A percentile compares a stretch with the other conserved stretches of the same genome.
Evolutionary conservation across 1,140 invertebrate species (phyloP).

Genomic region (Phocides pigmalion): DNA sequence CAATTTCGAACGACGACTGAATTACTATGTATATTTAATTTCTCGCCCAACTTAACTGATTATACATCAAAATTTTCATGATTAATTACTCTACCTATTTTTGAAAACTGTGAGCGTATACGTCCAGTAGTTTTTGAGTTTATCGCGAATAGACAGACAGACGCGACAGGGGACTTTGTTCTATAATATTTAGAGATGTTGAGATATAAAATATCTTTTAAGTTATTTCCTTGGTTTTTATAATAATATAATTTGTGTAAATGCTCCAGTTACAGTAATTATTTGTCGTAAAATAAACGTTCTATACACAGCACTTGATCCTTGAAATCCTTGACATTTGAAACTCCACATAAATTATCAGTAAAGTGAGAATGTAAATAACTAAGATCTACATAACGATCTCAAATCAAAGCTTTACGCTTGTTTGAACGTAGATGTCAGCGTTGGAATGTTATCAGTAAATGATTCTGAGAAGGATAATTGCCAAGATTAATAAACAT

Average conservation of each 20-base stretch:
- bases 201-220: no score
- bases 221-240: background rate
- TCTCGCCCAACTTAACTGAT: no score
- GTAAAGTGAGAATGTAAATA: constrained; percentile 35
- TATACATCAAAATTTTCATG: no score
- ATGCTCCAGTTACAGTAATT: constrained; percentile 24
- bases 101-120: no score
- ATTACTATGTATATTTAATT: no score
- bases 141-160: no score
- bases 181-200: no score
- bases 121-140: no score
- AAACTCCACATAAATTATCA: constrained; percentile 32
- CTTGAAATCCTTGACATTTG: constrained; percentile 52
- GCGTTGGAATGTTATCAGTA: constrained; percentile 11
- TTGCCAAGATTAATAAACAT: no score
- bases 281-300: background rate
- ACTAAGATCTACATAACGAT: constrained; percentile 1
- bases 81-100: no score
- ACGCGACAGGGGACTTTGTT: no score
- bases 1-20: no score
- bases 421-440: background rate
- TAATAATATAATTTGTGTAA: constrained; percentile 6
- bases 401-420: background rate
- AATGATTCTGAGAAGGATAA: background rate
- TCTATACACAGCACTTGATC: constrained; percentile 33